Evolutionary conservation across 2,888 invertebrate species (phyloP), one percentile per base, ranked within the genome.

Genomic region (Mantis religiosa): DNA sequence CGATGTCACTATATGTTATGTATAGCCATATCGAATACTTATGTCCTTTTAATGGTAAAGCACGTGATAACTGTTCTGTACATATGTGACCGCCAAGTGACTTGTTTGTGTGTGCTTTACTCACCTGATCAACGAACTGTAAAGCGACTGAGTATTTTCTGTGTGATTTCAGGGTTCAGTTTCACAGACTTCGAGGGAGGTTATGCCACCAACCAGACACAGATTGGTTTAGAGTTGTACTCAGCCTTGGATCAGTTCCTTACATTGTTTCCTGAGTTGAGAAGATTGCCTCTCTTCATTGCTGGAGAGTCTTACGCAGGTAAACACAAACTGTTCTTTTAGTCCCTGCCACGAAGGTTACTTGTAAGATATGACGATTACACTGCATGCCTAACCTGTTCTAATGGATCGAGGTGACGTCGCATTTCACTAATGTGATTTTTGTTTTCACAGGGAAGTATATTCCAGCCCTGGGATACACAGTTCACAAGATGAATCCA

Each of bases 231-330:
- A 89, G 95, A 96, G 91, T 93, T 96, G 0, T 95, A 96, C 92
- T 93, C 93, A 91, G 95, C 94, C 0, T 91, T 96, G 30, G 93
- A 94, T 88, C 96, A 96, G 92, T 96, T 96, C 92, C 94, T 96
- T 91, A 94, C 94, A 6, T 91, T 96, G 1, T 96, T 96, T 92
- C 94, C 95, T 0, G 94, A 95, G 89, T 93, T 95, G 4, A 94
- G 94, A 84, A 92, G 93, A 89, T 95, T 95, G 87, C 95, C 95
- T 8, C 94, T 96, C 90, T 96, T 95, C 87, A 93, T 96, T 0
- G 95, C 96, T 0, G 96, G 96, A 15, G 96, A 96, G 92, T 95
- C 95, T 0, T 95, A 95, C 91, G 95, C 95, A 1, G 95, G 95
- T 86, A 54, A 85, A 0, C 7, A 34, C 34, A 34, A 7, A 34